Base-by-base conservation (phyloP, 2,888 invertebrate species). In the Lysandra bellargus region DNA sequence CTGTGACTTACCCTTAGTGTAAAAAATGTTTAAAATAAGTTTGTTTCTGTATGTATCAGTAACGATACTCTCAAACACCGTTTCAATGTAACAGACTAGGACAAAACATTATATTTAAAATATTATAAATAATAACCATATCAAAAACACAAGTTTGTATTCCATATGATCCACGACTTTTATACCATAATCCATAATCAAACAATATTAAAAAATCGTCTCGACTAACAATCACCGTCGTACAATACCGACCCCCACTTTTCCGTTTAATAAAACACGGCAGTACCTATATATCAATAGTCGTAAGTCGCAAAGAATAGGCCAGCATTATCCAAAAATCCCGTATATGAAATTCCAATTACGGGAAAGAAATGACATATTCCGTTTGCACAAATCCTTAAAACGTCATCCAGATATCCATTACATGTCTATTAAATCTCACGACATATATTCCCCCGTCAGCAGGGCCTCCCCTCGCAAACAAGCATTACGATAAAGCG, bases 341-440 rank as follows among this genome's bases (percentile, higher is more conserved):
- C 92, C 82, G 87, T 92, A 91, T 92, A 94, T 94, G 92, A 94
- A 94, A 93, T 92, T 93, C 91, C 92, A 93, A 93, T 94, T 90
- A 86, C 86, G 87, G 88, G 88, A 89, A 91, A 89, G 89, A 92
- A 92, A 93, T 93, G 93, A 93, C 94, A 93, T 93, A 93, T 93
- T 94, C 92, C 91, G 94, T 94, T 94, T 94, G 94, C 94, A 88
- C 93, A 94, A 94, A 94, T 94, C 94, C 94, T 94, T 94, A 94
- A 94, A 94, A 92, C 91, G 94, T 94, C 94, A 94, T 94, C 93
- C 93, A 93, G 94, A 94, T 94, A 94, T 94, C 94, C 93, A 94
- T 94, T 94, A 94, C 94, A 94, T 94, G 93, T 94, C 93, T 94
- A 94, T 94, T 94, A 94, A 94, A 94, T 94, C 94, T 94, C 92